phyloP scores from a whole-genome alignment of 2,888 invertebrate species.

The Rhingia rostrata region DNA sequence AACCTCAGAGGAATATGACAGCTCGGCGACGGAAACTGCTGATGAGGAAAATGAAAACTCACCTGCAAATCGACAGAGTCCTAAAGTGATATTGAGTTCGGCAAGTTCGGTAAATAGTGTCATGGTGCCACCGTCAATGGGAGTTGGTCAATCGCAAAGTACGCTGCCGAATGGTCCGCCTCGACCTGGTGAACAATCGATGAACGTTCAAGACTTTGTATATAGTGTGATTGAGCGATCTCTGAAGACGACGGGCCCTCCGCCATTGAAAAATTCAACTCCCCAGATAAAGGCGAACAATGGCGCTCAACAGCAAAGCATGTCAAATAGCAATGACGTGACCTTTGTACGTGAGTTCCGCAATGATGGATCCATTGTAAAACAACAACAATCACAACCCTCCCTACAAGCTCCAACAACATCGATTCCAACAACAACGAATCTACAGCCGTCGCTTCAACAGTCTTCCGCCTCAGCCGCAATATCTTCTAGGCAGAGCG shows the following conservation, averaged over 20 bases:
- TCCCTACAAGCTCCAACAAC: conserved; percentile 59
- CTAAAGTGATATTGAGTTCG: conserved; percentile 82
- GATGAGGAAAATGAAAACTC: conserved; percentile 90
- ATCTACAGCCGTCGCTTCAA: conserved; percentile 55
- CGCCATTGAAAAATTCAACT: conserved; percentile 64
- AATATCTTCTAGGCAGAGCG: conserved; percentile 59
- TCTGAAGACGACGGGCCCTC: conserved; percentile 86
- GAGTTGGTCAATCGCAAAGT: conserved; percentile 35
- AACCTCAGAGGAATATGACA: conserved; percentile 87
- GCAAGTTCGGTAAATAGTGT: conserved; percentile 55
- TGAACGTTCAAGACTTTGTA: conserved; percentile 92
- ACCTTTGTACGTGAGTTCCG: conserved; percentile 83
- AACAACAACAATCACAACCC: conserved; percentile 74
- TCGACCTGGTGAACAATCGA: conserved; percentile 83
- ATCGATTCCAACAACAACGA: conserved; percentile 59
- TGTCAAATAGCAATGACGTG: conserved; percentile 78
- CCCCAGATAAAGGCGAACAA: conserved; percentile 60
- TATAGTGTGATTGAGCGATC: conserved; percentile 92
- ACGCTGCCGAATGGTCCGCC: conserved; percentile 63
- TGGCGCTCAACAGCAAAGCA: conserved; percentile 67
- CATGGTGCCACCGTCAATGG: conserved; percentile 61
- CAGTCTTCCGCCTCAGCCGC: conserved; percentile 47
- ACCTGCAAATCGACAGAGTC: conserved; percentile 85
- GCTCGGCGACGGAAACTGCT: conserved; percentile 92
- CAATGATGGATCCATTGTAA: conserved; percentile 80